Base-by-base conservation (phyloP, 1,140 invertebrate genomes). In the Cherax quadricarinatus region DNA sequence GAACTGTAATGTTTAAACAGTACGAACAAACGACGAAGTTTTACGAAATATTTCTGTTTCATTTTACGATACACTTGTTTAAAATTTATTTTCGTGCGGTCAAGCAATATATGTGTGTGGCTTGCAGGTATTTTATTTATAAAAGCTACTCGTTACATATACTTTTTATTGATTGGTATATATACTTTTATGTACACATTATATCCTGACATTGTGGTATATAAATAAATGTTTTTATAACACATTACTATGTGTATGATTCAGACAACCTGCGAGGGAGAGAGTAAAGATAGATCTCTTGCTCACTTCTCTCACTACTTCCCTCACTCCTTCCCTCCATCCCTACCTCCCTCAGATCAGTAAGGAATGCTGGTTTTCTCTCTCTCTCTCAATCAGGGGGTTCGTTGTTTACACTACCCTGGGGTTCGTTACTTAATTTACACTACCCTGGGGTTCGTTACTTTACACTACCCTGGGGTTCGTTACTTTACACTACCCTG, bases 311-410 rank as follows among this genome's bases (percentile, higher is more conserved):
- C 53, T 57, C 53, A 9, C 53, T 57, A 4, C 12, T 12, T 57
- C 53, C 12, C 53, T 57, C 53, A 9, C 53, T 1, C 53, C 12
- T 14, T 57, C 53, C 12, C 53, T 57, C 53, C 12, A 7, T 57
- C 53, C 12, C 53, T 57, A 7, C 12, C 53, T 57, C 53, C 12
- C 53, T 57, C 53, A 9, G 7, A 41, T 41, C 30, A 41, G 7
- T 57, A 7, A 9, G 53, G 6, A 30, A 57, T 48, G 78, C 70
- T 88, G 41, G 78, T 48, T 88, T 30, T 86, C 83, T 86, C 83
- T 70, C 83, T 66, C 83, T 62, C 48, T 51, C 49, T 41, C n/a
- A 1, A 41, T 41, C 30, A 0, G 0, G 30, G 30, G 30, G 30
- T 41, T 41, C 30, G 30, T 41, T 41, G 30, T 2, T 41, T 41